Evolutionary conservation across 37 sponge, comb jelly and placozoan species (phyloP), one percentile per base, ranked within the genome.

Genomic region (Oscarella lobularis): DNA sequence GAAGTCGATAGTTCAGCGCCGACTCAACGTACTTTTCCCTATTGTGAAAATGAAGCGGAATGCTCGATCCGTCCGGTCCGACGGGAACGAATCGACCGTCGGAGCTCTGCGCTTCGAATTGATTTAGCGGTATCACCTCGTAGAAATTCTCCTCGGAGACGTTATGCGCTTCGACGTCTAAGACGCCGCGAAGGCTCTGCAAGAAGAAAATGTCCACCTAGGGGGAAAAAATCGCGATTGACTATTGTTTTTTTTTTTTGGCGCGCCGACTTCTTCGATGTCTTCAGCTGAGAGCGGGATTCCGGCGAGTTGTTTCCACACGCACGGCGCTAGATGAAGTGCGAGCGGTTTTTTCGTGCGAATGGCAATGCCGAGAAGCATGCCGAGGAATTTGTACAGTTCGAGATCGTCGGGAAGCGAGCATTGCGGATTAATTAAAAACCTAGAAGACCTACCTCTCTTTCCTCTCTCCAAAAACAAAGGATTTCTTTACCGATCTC

Each of bases 351-450:
- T 91, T 74, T 82, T 91, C 3, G 95, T 90, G 30, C 95, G 68
- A 41, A 95, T 88, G 65, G 88, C 88, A 34, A 95, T 89, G 9
- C 95, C 95, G 66, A 90, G 75, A 65, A 95, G 73, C 36, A 95
- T 73, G 31, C 95, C 95, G 35, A 95, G 68, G 82, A 95, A 95
- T 67, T 78, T 76, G 67, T 81, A 81, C 37, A 84, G 81, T n/a
- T 77, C 73, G 72, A 82, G 39, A 55, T 83, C 82, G 34, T 73
- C 83, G 31, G 82, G 66, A 39, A 77, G 73, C 9, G 81, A 82
- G 67, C 85, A 85, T 39, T 35, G 74, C 1, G 94, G 98, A 77
- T 89, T 82, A 30, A 90, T 5, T 35, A 83, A 39, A 81, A 68
- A 90, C 31, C 88, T 82, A 67, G 39, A 70, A 2, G 5, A 0